Conservation (phyloP, 2,888 invertebrate species). For the Caenorhabditis sinica region DNA sequence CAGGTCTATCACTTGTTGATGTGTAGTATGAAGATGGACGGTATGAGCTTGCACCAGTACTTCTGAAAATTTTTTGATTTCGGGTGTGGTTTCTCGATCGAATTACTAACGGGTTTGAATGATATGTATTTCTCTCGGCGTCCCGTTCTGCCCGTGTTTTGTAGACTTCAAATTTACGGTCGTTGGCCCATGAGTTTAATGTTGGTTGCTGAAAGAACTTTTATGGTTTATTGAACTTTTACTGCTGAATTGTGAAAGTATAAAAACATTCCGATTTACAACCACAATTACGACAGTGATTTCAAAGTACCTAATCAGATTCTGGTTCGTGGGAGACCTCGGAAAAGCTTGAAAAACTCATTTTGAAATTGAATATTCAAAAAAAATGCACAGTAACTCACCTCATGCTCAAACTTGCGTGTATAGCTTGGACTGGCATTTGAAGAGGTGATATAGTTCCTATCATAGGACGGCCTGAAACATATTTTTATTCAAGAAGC, state of each 20-base stretch:
- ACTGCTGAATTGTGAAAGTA: background rate
- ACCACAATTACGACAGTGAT: slow-evolving; percentile 49
- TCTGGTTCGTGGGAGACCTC: slow-evolving; percentile 57
- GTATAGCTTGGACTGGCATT: slow-evolving; percentile 73
- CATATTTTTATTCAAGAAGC: background rate
- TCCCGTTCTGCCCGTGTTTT: slow-evolving; percentile 82
- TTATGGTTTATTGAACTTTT: background rate
- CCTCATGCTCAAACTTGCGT: slow-evolving; percentile 75
- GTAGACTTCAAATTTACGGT: slow-evolving; percentile 81
- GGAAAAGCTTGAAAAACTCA: slow-evolving; percentile 56
- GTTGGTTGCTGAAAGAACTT: slow-evolving; percentile 63
- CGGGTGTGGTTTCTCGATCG: background rate
- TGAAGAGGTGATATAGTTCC: slow-evolving; percentile 55
- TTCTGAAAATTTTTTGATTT: slow-evolving; percentile 19
- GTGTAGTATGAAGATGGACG: slow-evolving; percentile 68
- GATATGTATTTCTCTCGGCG: slow-evolving; percentile 77
- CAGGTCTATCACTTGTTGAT: slow-evolving; percentile 68
- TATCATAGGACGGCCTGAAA: slow-evolving; percentile 63
- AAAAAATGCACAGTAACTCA: slow-evolving; percentile 37
- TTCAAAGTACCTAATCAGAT: slow-evolving; percentile 45
- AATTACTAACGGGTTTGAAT: slow-evolving; percentile 43
- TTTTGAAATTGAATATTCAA: background rate
- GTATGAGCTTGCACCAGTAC: slow-evolving; percentile 69
- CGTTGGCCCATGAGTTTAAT: slow-evolving; percentile 74
- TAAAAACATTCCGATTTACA: background rate